Conservation (phyloP, 1,140 invertebrate genomes). For the Leptopilina boulardi region DNA sequence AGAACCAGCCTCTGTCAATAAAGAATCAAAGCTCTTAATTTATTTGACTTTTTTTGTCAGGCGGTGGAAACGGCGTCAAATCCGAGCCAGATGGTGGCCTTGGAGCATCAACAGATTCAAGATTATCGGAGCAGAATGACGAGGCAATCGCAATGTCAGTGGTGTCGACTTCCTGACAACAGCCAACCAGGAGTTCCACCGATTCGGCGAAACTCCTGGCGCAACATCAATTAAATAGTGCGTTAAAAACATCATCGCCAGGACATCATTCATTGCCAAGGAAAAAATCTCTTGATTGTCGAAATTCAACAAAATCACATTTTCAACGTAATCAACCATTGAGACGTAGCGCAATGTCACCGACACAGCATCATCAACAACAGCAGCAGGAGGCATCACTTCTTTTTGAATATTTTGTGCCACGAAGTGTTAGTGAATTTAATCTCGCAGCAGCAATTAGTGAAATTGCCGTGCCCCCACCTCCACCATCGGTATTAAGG, state of each 20-base stretch:
- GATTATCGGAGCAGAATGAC: constrained; percentile 74
- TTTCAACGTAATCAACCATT: constrained; percentile 82
- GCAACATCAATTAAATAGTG: constrained; percentile 70
- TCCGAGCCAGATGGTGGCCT: constrained; percentile 60
- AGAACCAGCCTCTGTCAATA: constrained; percentile 19
- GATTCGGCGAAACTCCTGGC: constrained; percentile 73
- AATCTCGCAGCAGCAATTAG: constrained; percentile 80
- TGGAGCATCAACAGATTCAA: constrained; percentile 61
- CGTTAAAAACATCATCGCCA: constrained; percentile 73
- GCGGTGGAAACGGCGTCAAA: constrained; percentile 58
- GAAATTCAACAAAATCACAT: constrained; percentile 68
- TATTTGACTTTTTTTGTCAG: constrained; percentile 41
- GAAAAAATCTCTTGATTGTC: constrained; percentile 74
- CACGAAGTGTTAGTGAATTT: constrained; percentile 87
- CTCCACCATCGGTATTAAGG: constrained; percentile 66
- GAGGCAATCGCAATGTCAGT: constrained; percentile 79
- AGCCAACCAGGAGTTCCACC: constrained; percentile 70
- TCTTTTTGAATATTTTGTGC: constrained; percentile 88
- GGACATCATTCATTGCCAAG: constrained; percentile 79
- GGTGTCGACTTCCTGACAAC: constrained; percentile 80
- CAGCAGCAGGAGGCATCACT: constrained; percentile 69
- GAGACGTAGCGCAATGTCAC: constrained; percentile 78
- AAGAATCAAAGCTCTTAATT: not conserved
- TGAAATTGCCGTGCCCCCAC: constrained; percentile 74
- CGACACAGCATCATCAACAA: constrained; percentile 57